Percentiles rank a stretch among this genome's conserved stretches.
Conservation (phyloP, 2,113 vertebrate species). For the Zosterops hypoxanthus region DNA sequence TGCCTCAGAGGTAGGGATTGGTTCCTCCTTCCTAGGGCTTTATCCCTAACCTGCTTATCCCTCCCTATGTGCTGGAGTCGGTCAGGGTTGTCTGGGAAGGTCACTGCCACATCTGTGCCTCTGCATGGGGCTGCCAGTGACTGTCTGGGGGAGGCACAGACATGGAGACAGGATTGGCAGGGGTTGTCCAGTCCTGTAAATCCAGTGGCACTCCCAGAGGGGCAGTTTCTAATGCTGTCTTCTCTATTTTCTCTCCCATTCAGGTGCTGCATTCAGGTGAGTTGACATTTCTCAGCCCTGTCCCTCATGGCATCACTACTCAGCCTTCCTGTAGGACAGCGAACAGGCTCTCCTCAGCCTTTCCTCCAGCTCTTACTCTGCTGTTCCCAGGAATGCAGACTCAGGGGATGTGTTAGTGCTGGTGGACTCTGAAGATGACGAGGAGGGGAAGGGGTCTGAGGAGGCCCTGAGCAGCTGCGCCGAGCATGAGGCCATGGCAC, state of each 20-base stretch:
- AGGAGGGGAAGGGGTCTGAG: neutral
- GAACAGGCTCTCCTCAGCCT: neutral
- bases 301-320: neutral
- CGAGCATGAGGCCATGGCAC: neutral
- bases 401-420: conserved; percentile 81
- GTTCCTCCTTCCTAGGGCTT: neutral
- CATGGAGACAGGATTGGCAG: neutral
- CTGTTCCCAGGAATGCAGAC: conserved; percentile 57
- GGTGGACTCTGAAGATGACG: conserved; percentile 84
- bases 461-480: neutral
- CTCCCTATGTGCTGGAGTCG: neutral
- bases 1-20: conserved; percentile 74
- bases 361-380: neutral
- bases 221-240: neutral
- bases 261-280: conserved; percentile 71
- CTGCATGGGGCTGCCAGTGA: accelerated
- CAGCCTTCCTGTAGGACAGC: neutral
- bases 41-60: neutral
- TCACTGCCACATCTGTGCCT: accelerated
- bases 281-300: neutral
- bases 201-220: neutral
- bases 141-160: neutral
- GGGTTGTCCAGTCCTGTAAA: neutral
- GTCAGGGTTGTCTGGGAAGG: neutral
- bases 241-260: neutral